Evolutionary conservation across 2,113 vertebrate genomes (phyloP).

Genomic region (Acrocephalus kingi): DNA sequence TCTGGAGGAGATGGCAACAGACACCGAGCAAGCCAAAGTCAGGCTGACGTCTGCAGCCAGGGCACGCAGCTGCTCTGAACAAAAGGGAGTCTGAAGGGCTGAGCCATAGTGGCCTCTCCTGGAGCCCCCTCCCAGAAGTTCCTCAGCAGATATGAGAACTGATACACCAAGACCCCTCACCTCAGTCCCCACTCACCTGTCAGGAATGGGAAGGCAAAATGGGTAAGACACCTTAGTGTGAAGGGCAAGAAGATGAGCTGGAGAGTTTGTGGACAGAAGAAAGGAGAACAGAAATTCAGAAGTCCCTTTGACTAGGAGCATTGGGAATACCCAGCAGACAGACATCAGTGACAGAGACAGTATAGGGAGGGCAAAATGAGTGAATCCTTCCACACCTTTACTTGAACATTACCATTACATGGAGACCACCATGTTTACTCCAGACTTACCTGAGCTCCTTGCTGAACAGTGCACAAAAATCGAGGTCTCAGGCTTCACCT

Average conservation of each 20-base stretch:
- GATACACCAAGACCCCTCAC: not conserved
- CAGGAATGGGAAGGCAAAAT: not conserved
- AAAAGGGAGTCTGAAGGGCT: not conserved
- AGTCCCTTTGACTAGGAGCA: not conserved
- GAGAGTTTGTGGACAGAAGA: not conserved
- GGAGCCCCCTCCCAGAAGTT: not conserved
- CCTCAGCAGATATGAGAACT: not conserved
- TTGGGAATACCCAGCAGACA: not conserved
- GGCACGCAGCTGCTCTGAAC: fast-evolving
- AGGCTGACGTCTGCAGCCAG: not conserved
- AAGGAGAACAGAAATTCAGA: not conserved
- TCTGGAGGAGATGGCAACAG: not conserved
- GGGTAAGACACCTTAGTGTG: not conserved
- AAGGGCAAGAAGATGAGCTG: not conserved
- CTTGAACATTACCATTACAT: not conserved
- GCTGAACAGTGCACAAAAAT: not conserved
- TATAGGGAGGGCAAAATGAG: not conserved
- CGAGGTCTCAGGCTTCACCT: not conserved
- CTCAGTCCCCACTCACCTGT: not conserved
- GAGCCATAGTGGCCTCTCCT: fast-evolving
- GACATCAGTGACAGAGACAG: not conserved
- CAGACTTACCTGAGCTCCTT: not conserved
- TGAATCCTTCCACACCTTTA: not conserved
- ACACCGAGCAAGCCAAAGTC: not conserved
- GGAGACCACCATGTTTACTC: not conserved